Conservation (phyloP, 1,140 invertebrate species). For the Zaprionus lachaisei region DNA sequence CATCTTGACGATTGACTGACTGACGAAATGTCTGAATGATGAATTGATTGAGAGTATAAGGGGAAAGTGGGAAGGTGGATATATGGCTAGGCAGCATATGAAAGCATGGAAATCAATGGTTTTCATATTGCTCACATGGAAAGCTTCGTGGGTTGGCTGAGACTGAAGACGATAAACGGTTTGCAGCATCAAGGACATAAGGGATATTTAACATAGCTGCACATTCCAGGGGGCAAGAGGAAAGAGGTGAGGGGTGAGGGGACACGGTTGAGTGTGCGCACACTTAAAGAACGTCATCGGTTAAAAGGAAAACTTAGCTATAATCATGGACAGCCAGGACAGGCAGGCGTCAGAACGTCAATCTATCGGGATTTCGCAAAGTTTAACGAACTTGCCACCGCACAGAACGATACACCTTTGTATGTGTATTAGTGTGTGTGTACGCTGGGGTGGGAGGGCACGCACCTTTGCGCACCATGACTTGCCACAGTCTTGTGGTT, state of each 20-base stretch:
- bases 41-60: slow-evolving; percentile 27
- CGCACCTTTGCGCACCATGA: slow-evolving; percentile 52
- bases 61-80: not conserved
- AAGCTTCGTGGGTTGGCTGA: slow-evolving; percentile 42
- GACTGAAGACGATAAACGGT: slow-evolving; percentile 32
- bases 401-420: slow-evolving; percentile 2
- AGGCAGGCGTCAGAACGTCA: slow-evolving; percentile 46
- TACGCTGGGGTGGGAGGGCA: slow-evolving; percentile 34
- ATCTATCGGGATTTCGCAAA: slow-evolving; percentile 58
- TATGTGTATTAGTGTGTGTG: not conserved
- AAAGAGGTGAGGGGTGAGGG: not conserved
- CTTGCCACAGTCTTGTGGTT: slow-evolving; percentile 28
- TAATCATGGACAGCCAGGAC: slow-evolving; percentile 13
- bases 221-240: slow-evolving; percentile 24
- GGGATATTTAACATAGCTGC: slow-evolving; percentile 63
- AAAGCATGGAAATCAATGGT: slow-evolving; percentile 25
- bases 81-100: slow-evolving; percentile 7
- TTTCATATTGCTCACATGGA: slow-evolving; percentile 31
- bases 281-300: slow-evolving; percentile 65
- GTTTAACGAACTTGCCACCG: slow-evolving; percentile 70
- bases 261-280: slow-evolving; percentile 61
- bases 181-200: slow-evolving; percentile 56
- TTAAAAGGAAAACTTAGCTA: slow-evolving; percentile 47
- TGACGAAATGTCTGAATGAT: slow-evolving; percentile 29
- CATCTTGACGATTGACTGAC: slow-evolving; percentile 37